Evolutionary conservation across 1,140 invertebrate genomes (phyloP).

Genomic region (Drosophila mayri): DNA sequence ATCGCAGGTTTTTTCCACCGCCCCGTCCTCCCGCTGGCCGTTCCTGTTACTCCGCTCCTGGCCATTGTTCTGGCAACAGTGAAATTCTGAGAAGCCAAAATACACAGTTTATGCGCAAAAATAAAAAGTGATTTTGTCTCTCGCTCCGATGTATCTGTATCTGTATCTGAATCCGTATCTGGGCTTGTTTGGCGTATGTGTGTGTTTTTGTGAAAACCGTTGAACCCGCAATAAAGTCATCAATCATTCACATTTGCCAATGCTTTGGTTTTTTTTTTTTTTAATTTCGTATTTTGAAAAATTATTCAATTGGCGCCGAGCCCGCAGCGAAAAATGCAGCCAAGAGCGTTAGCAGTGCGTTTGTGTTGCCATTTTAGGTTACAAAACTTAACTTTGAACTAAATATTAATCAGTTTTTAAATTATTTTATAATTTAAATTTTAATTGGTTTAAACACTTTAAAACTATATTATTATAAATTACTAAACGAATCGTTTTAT

Average conservation of each 20-base stretch:
- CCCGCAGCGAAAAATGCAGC: constrained; percentile 14
- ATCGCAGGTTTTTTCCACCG: constrained; percentile 72
- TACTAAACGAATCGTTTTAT: too few species aligned
- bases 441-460: background rate
- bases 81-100: constrained; percentile 75
- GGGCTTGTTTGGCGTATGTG: constrained; percentile 45
- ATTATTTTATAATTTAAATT: too few species aligned
- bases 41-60: constrained; percentile 13
- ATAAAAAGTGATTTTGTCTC: constrained; percentile 78
- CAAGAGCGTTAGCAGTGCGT: constrained; percentile 7
- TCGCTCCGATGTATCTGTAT: constrained; percentile 37
- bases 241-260: constrained; percentile 84
- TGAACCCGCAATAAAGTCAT: constrained; percentile 84
- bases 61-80: constrained; percentile 60
- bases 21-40: constrained; percentile 47
- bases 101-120: constrained; percentile 76
- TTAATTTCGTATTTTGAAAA: constrained; percentile 62
- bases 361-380: background rate
- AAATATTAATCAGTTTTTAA: background rate
- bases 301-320: constrained; percentile 74
- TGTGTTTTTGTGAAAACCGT: constrained; percentile 74
- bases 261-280: constrained; percentile 46
- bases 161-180: constrained; percentile 48
- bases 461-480: background rate
- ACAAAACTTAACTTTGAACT: background rate